Base-by-base conservation (phyloP, 2,888 invertebrate genomes). In the Frankliniella fusca region DNA sequence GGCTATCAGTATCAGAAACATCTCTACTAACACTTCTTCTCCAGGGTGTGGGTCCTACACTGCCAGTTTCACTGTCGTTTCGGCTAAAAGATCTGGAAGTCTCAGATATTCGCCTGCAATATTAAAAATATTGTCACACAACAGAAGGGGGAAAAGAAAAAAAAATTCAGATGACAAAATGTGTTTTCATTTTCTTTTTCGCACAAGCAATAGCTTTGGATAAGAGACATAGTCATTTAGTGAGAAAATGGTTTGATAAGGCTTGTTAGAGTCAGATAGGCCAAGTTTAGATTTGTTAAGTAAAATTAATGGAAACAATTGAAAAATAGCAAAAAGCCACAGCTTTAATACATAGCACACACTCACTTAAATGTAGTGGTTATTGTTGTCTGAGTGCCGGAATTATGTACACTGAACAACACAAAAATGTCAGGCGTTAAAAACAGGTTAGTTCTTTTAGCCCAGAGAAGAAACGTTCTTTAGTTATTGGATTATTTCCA, bases 1-100 rank as follows among this genome's bases (percentile, higher is more conserved):
- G 93, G 83, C 92, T 92, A 86, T 94, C 93, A 89, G 93, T 92
- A 87, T 94, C 93, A 81, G 92, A 91, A 86, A 92, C 92, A 87
- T 94, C 94, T 85, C 94, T 91, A 84, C 91, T 91, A 85, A 91
- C 89, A 86, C 91, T 91, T 84, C 92, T 90, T 84, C 92, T 89
- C 92, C 93, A 92, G 76, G 91, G 89, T 12, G 88, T 23, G 12
- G 70, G n/a, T 76, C 70, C 70, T 76, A 76, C 70, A 76, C 23
- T 27, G 27, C 70, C 70, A 27, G 11, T 23, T 11, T 76, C 87
- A 27, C 87, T 86, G 81, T 87, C 86, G 65, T 85, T 88, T 61
- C 89, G 86, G 84, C 88, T 87, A 85, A 89, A 87, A 70, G 89
- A 87, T 84, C 90, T 86, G 81, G 89, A 87, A 85, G 89, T 86